These are phyloP conservation scores for Yoshiicerus persimilis DNA, from an alignment of 1,140 invertebrate species.

Conservation along the genomic window DNA sequence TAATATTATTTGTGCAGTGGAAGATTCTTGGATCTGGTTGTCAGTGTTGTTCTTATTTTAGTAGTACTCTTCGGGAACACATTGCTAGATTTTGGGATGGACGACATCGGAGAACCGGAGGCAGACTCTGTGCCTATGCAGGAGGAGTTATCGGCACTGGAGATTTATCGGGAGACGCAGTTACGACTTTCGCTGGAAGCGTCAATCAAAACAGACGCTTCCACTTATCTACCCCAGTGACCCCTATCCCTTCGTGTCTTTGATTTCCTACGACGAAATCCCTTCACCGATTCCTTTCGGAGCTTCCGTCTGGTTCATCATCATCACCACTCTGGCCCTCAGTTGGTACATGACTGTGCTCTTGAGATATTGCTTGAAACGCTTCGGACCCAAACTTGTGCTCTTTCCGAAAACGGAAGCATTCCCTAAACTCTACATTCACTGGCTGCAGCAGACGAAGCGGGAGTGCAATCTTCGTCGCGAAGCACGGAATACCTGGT, in stretches of 20 bases:
- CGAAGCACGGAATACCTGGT: slow-evolving; percentile 26
- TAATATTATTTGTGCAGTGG: too few relatives aligned
- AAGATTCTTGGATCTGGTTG: too few relatives aligned
- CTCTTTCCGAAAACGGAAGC: neutral
- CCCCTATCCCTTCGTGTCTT: neutral
- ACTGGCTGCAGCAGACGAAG: slow-evolving; percentile 25
- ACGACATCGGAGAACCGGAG: too few relatives aligned
- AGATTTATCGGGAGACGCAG: too few relatives aligned
- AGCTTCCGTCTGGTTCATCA: neutral
- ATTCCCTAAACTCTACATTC: slow-evolving; percentile 20
- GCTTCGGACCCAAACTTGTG: too few relatives aligned
- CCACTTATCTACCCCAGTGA: neutral
- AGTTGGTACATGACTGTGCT: neutral
- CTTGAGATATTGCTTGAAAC: neutral
- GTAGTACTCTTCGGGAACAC: too few relatives aligned
- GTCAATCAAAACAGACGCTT: too few relatives aligned
- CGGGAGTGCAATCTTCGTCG: neutral
- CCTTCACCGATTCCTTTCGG: neutral
- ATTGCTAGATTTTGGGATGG: too few relatives aligned
- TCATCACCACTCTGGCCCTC: neutral
- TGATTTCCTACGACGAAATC: neutral
- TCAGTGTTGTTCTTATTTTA: too few relatives aligned
- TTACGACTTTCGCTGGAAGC: too few relatives aligned
- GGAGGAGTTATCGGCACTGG: too few relatives aligned
- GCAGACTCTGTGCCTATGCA: too few relatives aligned